phyloP scores from a whole-genome alignment of 2,797 vertebrate species.

The Crocodylus rhombifer region DNA sequence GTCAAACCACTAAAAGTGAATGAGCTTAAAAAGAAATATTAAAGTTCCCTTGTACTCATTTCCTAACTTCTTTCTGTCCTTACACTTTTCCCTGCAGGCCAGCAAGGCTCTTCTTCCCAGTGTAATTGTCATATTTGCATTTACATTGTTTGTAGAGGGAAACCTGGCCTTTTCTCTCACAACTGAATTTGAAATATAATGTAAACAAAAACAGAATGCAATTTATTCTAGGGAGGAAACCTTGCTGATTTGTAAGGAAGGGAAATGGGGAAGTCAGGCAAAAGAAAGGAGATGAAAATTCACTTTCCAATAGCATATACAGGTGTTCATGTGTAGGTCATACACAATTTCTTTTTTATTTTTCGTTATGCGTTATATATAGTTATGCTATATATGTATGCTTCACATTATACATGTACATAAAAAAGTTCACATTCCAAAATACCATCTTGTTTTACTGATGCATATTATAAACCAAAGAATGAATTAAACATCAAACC shows the following conservation, averaged over 20 bases:
- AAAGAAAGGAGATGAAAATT: neutral
- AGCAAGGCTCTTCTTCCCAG: neutral
- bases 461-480: neutral
- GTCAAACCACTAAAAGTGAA: neutral
- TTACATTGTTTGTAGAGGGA: neutral
- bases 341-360: too few species aligned
- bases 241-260: neutral
- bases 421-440: too few species aligned
- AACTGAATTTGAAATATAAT: neutral
- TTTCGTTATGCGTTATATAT: too few species aligned
- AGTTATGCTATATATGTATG: too few species aligned
- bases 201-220: neutral
- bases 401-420: too few species aligned
- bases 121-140: neutral
- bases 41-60: neutral
- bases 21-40: neutral
- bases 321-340: too few species aligned
- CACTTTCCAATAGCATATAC: rapidly evolving
- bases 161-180: neutral
- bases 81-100: neutral
- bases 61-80: neutral
- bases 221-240: neutral
- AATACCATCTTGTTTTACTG: neutral
- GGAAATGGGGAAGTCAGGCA: neutral
- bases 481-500: neutral